Evolutionary conservation across 2,888 invertebrate genomes (phyloP).

Genomic region (Pycnomerus fuliginosus): DNA sequence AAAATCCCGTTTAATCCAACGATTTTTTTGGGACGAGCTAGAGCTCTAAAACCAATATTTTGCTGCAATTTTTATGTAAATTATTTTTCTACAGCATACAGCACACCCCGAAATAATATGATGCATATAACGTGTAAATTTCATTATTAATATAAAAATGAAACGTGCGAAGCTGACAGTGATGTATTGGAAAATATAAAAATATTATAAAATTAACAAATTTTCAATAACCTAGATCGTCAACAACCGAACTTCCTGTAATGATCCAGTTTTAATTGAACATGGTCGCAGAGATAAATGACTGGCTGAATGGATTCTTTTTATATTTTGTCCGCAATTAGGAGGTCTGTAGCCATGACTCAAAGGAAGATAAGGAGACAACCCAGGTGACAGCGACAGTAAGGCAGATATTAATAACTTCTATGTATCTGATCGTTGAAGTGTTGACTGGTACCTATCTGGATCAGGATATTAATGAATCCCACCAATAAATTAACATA

Average conservation of each 20-base stretch:
- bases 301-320: slow-evolving; percentile 6
- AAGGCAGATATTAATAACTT: slow-evolving; percentile 38
- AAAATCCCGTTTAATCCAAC: slow-evolving; percentile 10
- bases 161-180: slow-evolving; percentile 21
- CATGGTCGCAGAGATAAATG: slow-evolving; percentile 12
- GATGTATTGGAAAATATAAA: slow-evolving; percentile 22
- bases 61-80: slow-evolving; percentile 9
- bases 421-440: slow-evolving; percentile 34
- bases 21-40: slow-evolving; percentile 9
- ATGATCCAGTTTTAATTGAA: slow-evolving; percentile 15
- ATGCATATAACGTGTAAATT: slow-evolving; percentile 16
- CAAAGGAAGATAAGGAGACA: slow-evolving; percentile 17
- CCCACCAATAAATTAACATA: slow-evolving; percentile 37
- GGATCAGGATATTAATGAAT: slow-evolving; percentile 35
- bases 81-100: slow-evolving; percentile 3
- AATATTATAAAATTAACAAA: slow-evolving; percentile 19
- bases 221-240: slow-evolving; percentile 6
- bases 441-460: slow-evolving; percentile 38
- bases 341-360: slow-evolving; percentile 20
- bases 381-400: slow-evolving; percentile 34
- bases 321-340: slow-evolving; percentile 21
- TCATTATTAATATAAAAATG: slow-evolving; percentile 27
- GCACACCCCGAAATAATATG: slow-evolving; percentile 3
- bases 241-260: slow-evolving; percentile 9
- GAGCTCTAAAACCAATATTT: not conserved